phyloP scores from a whole-genome alignment of 2,797 vertebrate genomes.

The Brotula barbata region DNA sequence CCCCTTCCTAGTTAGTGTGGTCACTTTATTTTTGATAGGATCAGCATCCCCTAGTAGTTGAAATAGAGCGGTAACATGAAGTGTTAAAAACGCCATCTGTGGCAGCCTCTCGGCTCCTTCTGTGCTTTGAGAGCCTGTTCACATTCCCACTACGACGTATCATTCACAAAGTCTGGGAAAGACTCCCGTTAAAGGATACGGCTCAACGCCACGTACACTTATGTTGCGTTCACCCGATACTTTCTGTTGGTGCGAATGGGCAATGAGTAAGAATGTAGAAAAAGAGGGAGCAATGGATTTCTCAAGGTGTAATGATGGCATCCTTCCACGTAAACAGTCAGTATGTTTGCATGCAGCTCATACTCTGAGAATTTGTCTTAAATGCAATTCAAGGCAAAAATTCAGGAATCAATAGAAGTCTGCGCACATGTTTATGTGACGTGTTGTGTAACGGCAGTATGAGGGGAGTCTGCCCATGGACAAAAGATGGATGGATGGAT shows the following conservation, averaged over 20 bases:
- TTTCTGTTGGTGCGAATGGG: constrained; percentile 1
- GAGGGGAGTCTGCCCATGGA: too few relatives aligned
- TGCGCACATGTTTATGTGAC: too few relatives aligned
- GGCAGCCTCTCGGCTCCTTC: constrained; percentile 40
- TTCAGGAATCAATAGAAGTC: too few relatives aligned
- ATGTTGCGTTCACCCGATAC: constrained; percentile 10
- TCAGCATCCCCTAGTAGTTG: constrained; percentile 26
- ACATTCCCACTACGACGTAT: constrained; percentile 30
- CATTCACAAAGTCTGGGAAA: constrained; percentile 8
- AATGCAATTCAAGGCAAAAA: too few relatives aligned
- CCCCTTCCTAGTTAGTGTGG: background rate
- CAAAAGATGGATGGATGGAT: too few relatives aligned
- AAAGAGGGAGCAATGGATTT: background rate
- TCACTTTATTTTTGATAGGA: constrained; percentile 10
- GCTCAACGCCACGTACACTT: too few relatives aligned
- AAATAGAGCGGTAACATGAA: constrained; percentile 26
- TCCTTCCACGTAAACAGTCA: background rate
- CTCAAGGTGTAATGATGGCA: background rate
- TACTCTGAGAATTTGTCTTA: too few relatives aligned
- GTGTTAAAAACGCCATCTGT: constrained; percentile 46
- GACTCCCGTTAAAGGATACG: constrained; percentile 5
- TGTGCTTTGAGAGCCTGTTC: constrained; percentile 49
- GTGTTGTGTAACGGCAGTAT: too few relatives aligned
- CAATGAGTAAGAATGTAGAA: background rate
- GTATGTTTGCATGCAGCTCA: too few relatives aligned